Percentiles rank a stretch among this genome's conserved stretches.
These are phyloP conservation scores for Diadumene lineata DNA, from an alignment of 92 coral and sea anemone genomes.

Conservation along the genomic window DNA sequence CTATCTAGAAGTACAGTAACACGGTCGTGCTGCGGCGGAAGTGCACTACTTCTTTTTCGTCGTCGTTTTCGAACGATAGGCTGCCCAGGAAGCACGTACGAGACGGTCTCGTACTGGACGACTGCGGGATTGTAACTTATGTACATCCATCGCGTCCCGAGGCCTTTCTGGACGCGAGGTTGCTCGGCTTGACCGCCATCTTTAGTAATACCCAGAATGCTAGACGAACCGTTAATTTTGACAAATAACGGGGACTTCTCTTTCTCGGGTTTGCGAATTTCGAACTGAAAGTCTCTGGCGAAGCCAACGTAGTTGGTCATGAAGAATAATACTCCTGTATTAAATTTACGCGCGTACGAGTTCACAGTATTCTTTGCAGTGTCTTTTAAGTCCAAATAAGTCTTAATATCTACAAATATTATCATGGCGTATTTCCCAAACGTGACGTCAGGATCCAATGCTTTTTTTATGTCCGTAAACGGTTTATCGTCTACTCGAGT, in stretches of 20 bases:
- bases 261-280: conserved; percentile 65
- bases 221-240: conserved; percentile 63
- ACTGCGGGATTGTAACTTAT: conserved; percentile 64
- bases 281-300: conserved; percentile 72
- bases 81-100: conserved; percentile 54
- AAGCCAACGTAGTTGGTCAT: conserved; percentile 77
- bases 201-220: conserved; percentile 71
- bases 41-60: conserved; percentile 27
- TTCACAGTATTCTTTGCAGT: conserved; percentile 61
- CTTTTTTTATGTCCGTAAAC: conserved; percentile 64
- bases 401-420: conserved; percentile 80
- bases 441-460: conserved; percentile 41
- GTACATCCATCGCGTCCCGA: conserved; percentile 76
- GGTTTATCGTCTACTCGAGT: conserved; percentile 76
- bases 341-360: conserved; percentile 83
- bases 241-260: conserved; percentile 53
- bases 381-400: conserved; percentile 77
- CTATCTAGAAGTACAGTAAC: conserved; percentile 80
- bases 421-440: conserved; percentile 76
- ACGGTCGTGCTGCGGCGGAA: conserved; percentile 42
- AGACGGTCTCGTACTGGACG: conserved; percentile 79
- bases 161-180: conserved; percentile 60
- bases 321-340: conserved; percentile 74
- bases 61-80: conserved; percentile 15
- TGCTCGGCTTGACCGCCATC: conserved; percentile 69